These are phyloP conservation scores for Melanotus villosus DNA, from an alignment of 2,888 invertebrate genomes.

Conservation along the genomic window DNA sequence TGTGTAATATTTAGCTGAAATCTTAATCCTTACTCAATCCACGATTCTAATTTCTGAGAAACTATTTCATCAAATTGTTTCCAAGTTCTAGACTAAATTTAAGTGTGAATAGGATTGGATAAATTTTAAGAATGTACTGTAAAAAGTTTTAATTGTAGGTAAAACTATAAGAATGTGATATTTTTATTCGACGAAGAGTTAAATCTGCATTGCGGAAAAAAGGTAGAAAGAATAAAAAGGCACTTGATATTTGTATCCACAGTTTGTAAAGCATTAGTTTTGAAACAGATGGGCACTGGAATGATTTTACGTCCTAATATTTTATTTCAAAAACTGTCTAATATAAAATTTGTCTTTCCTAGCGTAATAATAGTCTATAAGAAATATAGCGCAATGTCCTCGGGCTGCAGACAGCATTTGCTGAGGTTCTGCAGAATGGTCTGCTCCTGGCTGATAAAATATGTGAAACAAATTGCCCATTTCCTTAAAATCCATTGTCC, in stretches of 20 bases:
- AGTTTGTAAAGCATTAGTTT: not conserved
- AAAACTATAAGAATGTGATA: no score
- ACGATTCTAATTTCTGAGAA: no score
- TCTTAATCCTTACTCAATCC: no score
- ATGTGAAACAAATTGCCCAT: slow-evolving; percentile 47
- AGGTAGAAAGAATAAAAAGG: not conserved
- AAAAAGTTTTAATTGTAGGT: no score
- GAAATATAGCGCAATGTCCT: slow-evolving; percentile 34
- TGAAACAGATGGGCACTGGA: slow-evolving; percentile 8
- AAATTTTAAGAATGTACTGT: no score
- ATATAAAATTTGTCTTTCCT: slow-evolving; percentile 39
- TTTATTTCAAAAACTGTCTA: slow-evolving; percentile 15
- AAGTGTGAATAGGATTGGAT: no score
- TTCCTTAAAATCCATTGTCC: slow-evolving; percentile 30
- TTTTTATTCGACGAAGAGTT: not conserved
- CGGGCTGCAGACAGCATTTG: slow-evolving; percentile 32
- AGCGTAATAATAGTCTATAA: slow-evolving; percentile 38
- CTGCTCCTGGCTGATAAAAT: slow-evolving; percentile 39
- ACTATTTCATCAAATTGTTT: no score
- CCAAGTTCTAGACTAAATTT: no score
- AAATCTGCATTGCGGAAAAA: not conserved
- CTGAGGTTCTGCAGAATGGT: slow-evolving; percentile 37
- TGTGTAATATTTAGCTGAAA: no score
- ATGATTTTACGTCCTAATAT: slow-evolving; percentile 19
- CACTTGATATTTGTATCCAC: not conserved